Conservation (phyloP, 64 coral and sea anemone genomes). For the Montipora cactus region DNA sequence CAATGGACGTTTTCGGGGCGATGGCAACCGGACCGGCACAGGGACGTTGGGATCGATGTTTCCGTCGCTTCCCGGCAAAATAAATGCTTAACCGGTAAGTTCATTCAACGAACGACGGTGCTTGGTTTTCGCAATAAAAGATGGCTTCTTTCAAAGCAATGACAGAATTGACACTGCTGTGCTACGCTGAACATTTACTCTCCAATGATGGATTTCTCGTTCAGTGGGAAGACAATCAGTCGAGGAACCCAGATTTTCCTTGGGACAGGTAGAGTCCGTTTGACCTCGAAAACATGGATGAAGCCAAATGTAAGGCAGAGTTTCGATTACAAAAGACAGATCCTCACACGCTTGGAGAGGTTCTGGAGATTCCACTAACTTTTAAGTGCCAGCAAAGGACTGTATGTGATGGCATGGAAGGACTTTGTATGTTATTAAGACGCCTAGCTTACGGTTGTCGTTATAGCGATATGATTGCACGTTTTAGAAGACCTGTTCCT, state of each 20-base stretch:
- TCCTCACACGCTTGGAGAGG: neutral
- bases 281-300: neutral
- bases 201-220: conserved; percentile 20
- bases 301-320: neutral
- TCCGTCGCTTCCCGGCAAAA: conserved; percentile 43
- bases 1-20: conserved; percentile 10
- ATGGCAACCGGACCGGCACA: neutral
- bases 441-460: neutral
- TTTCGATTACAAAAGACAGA: neutral
- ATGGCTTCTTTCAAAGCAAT: conserved; percentile 39
- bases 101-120: neutral
- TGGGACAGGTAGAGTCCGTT: neutral
- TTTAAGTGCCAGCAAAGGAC: conserved; percentile 2
- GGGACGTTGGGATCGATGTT: neutral
- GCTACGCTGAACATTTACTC: conserved; percentile 9
- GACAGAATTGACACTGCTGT: conserved; percentile 17
- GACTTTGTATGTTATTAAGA: neutral
- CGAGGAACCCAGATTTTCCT: conserved; percentile 21
- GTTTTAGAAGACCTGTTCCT: neutral
- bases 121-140: neutral
- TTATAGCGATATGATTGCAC: neutral
- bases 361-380: neutral
- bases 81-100: conserved; percentile 17
- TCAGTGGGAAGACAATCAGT: conserved; percentile 32
- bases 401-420: neutral